Percentiles rank a stretch among this genome's conserved stretches.
Conservation (phyloP, 2,113 vertebrate genomes). For the Dryoscopus gambensis region DNA sequence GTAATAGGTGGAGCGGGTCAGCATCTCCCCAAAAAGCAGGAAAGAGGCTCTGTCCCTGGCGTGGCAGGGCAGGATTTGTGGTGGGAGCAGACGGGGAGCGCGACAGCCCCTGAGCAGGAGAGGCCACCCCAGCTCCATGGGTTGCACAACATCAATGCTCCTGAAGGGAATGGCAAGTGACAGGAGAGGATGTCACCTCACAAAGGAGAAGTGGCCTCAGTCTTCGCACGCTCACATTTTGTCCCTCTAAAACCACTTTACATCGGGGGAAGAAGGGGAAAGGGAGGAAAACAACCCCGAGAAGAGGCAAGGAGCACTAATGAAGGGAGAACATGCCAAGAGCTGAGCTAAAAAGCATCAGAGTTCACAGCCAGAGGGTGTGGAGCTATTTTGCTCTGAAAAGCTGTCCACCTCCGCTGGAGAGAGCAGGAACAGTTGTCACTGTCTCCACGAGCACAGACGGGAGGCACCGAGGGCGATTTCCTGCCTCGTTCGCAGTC, state of each 20-base stretch:
- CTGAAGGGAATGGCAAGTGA: not conserved
- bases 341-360: not conserved
- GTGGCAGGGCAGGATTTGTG: not conserved
- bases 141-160: not conserved
- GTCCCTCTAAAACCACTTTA: not conserved
- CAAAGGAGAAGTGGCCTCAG: not conserved
- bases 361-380: not conserved
- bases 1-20: not conserved
- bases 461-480: not conserved
- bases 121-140: fast-evolving
- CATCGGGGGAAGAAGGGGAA: not conserved
- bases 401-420: not conserved
- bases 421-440: not conserved
- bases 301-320: not conserved
- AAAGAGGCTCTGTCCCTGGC: not conserved
- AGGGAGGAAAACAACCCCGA: not conserved
- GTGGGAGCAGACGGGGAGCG: not conserved
- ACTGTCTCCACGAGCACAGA: not conserved
- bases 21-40: not conserved
- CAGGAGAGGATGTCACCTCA: not conserved
- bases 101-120: not conserved
- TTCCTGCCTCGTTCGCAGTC: not conserved
- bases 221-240: not conserved
- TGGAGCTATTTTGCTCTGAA: not conserved
- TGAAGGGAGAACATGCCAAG: not conserved